Percentiles rank a stretch among this genome's conserved stretches.
These are phyloP conservation scores for Drosophila tristis DNA, from an alignment of 1,140 invertebrate species.

Conservation along the genomic window DNA sequence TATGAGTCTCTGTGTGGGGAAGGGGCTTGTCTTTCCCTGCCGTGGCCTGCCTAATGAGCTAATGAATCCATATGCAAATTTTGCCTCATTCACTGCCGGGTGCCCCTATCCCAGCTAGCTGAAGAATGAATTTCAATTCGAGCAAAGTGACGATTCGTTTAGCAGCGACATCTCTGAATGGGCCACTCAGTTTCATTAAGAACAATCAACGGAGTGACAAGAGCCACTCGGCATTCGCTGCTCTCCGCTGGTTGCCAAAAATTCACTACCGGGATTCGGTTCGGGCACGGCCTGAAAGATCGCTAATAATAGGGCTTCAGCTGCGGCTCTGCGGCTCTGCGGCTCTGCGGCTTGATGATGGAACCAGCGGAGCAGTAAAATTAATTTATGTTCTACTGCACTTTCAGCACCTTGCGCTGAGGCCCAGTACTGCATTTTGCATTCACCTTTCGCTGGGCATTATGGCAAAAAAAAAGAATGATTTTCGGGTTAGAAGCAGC, in stretches of 20 bases:
- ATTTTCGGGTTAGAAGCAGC: conserved; percentile 52
- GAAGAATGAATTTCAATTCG: conserved; percentile 74
- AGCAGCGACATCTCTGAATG: conserved; percentile 69
- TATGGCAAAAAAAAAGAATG: conserved; percentile 28
- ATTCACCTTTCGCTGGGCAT: conserved; percentile 43
- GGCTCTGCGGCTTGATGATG: not conserved
- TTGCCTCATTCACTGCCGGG: conserved; percentile 4
- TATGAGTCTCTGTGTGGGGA: not conserved
- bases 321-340: conserved; percentile 6
- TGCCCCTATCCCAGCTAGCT: conserved; percentile 52
- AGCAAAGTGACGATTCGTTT: conserved; percentile 57
- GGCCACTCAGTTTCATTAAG: conserved; percentile 68
- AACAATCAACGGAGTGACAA: conserved; percentile 52
- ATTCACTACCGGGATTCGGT: conserved; percentile 56
- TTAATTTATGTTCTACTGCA: conserved; percentile 64
- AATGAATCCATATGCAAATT: conserved; percentile 3
- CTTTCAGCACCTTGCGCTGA: conserved; percentile 66
- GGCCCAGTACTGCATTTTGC: conserved; percentile 27
- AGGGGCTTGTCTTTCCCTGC: too few species aligned
- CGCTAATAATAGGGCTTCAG: conserved; percentile 41
- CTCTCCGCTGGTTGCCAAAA: conserved; percentile 58
- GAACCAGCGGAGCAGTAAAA: conserved; percentile 37
- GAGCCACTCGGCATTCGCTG: not conserved
- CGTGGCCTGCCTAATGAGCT: conserved; percentile 3
- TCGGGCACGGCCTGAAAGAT: conserved; percentile 12